A percentile compares a stretch with the other conserved stretches of the same genome.
Conservation (phyloP, 2,888 invertebrate species). For the Dendrolimus pini region DNA sequence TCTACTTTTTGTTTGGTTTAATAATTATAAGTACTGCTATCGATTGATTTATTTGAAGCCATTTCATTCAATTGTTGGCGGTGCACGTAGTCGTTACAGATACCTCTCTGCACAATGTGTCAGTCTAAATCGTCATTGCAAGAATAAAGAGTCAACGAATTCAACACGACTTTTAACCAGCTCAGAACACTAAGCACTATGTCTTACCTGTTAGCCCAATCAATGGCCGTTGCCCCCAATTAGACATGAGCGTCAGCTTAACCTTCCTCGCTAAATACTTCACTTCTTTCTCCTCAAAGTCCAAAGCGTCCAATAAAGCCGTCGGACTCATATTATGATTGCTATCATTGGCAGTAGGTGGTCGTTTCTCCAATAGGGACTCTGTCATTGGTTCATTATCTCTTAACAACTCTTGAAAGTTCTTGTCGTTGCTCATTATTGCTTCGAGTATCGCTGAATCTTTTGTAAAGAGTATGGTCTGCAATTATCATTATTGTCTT, state of each 20-base stretch:
- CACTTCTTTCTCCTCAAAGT: constrained; percentile 30
- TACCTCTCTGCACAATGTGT: too few species aligned
- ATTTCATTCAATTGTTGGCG: too few species aligned
- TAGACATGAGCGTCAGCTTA: constrained; percentile 76
- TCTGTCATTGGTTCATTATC: constrained; percentile 51
- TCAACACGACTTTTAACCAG: too few species aligned
- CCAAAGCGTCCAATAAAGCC: constrained; percentile 26
- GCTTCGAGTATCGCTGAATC: constrained; percentile 82
- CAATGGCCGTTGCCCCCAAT: constrained; percentile 78
- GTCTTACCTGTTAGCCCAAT: constrained; percentile 76
- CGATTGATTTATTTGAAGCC: too few species aligned
- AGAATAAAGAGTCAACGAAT: too few species aligned
- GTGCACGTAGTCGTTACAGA: too few species aligned
- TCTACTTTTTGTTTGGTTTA: too few species aligned
- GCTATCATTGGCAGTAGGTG: constrained; percentile 75
- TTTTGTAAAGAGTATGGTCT: constrained; percentile 92
- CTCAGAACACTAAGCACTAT: too few species aligned
- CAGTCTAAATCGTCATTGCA: too few species aligned
- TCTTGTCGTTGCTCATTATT: constrained; percentile 52
- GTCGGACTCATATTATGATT: constrained; percentile 37
- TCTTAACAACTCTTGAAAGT: constrained; percentile 55
- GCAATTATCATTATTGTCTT: constrained; percentile 23
- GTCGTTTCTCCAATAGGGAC: constrained; percentile 61
- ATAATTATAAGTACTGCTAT: too few species aligned
- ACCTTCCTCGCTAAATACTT: constrained; percentile 59